Evolutionary conservation across 2,797 vertebrate genomes (phyloP).

Genomic region (Morelia viridis): DNA sequence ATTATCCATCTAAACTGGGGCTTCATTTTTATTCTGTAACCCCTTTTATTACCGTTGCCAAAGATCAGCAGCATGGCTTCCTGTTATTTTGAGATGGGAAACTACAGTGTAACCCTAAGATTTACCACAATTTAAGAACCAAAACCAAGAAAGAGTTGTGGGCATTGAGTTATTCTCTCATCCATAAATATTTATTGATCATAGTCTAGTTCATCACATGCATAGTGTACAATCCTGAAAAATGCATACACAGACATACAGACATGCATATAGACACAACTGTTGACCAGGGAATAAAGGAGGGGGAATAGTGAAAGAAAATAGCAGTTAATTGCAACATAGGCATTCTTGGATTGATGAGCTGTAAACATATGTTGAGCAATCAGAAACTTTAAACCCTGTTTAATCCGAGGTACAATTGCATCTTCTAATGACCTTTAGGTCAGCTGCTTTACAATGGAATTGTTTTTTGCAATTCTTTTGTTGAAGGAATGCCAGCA

Average conservation of each 20-base stretch:
- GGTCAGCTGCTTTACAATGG: background rate
- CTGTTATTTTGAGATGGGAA: background rate
- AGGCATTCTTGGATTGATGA: background rate
- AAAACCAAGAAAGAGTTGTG: background rate
- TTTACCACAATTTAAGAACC: background rate
- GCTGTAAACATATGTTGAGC: background rate
- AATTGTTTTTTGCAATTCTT: background rate
- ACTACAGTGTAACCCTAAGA: background rate
- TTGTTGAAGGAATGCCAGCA: background rate
- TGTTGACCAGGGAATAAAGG: background rate
- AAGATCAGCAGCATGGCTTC: background rate
- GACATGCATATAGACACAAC: background rate
- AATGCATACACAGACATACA: background rate
- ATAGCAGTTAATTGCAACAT: background rate
- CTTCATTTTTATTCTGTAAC: background rate
- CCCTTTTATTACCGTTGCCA: background rate
- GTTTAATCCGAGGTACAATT: background rate
- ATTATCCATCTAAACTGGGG: background rate
- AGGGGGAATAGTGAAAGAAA: background rate
- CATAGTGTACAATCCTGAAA: background rate
- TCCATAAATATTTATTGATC: background rate
- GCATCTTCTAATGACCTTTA: background rate
- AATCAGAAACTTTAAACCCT: background rate
- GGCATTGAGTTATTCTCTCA: background rate
- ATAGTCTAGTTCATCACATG: background rate